These are phyloP conservation scores for Cebidichthys violaceus DNA, from an alignment of 2,113 vertebrate genomes.

Conservation along the genomic window DNA sequence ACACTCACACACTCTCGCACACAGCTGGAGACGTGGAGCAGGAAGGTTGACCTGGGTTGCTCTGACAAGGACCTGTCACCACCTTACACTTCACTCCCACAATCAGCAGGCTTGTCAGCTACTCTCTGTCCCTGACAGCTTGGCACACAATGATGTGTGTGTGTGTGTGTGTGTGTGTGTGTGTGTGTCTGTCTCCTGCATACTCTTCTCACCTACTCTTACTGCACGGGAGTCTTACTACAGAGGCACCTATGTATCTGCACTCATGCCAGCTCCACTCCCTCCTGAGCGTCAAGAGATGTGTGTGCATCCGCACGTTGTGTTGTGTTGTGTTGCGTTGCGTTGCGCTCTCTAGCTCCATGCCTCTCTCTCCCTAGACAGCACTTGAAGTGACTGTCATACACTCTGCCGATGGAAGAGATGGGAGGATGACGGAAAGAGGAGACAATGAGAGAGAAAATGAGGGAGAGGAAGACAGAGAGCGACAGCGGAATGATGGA, in stretches of 20 bases:
- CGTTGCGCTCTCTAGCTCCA: background rate
- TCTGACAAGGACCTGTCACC: slow-evolving; percentile 62
- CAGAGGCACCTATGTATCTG: slow-evolving; percentile 47
- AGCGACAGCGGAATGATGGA: slow-evolving; percentile 44
- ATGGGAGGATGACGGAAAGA: slow-evolving; percentile 54
- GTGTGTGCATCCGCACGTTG: background rate
- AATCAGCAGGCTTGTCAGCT: slow-evolving; percentile 66
- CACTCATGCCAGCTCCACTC: slow-evolving; percentile 24
- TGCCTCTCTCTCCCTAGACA: slow-evolving; percentile 42
- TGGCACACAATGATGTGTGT: slow-evolving; percentile 44
- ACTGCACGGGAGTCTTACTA: slow-evolving; percentile 32
- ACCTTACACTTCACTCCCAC: slow-evolving; percentile 52
- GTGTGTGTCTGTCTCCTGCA: slow-evolving; percentile 19
- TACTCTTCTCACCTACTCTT: slow-evolving; percentile 52
- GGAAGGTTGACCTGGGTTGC: slow-evolving; percentile 51
- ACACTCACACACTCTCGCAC: background rate
- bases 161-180: slow-evolving; percentile 22
- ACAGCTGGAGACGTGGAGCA: slow-evolving; percentile 38
- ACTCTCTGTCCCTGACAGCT: slow-evolving; percentile 51
- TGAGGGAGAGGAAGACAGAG: slow-evolving; percentile 42
- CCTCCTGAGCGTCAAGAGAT: slow-evolving; percentile 26
- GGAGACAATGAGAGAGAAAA: slow-evolving; percentile 56
- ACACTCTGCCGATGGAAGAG: slow-evolving; percentile 44
- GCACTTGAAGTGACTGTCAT: slow-evolving; percentile 66
- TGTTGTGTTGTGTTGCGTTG: background rate